Base-by-base conservation (phyloP, 2,113 vertebrate genomes). In the Mastomys natalensis region DNA sequence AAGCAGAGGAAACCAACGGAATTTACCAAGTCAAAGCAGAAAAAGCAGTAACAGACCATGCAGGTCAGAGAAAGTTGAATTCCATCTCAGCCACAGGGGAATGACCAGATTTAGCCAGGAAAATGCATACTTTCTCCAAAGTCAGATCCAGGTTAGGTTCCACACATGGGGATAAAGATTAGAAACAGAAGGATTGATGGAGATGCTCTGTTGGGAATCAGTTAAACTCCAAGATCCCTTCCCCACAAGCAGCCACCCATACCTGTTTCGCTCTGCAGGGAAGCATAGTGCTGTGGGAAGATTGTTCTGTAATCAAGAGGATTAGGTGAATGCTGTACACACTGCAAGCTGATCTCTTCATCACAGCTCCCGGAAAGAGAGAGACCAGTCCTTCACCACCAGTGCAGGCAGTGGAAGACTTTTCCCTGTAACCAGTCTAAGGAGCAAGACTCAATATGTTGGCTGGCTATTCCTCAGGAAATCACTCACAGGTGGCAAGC, bases 141-240 rank as follows among this genome's bases (percentile, higher is more conserved):
- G 80, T 48, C 81, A 92, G 80, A 37, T 3, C 34, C 64, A 90
- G 26, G 29, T 93, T 68, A 84, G 76, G 51, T 81, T 94, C 51
- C 77, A 91, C 68, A 60, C 78, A 64, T 85, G 37, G 62, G 70
- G 76, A 87, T 89, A 93, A 95, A 93, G 70, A 87, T 29, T 77
- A 82, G 62, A 72, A 64, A 51, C 80, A 78, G 51, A 45, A 93
- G 34, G 74, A 85, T 55, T 87, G 76, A 84, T 26, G 73, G 72
- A 86, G 92, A 94, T 60, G 91, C 40, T 93, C 64, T 62, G 72
- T 88, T 84, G 81, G 74, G 77, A 90, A 88, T 86, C 87, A 84
- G 77, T 62, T 89, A 93, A 92, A 40, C 58, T 4, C 43, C 40
- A 48, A 81, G 51, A 87, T 85, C 68, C 16, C 6, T 92, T 93